Conservation (phyloP, 2,888 invertebrate species). For the Brachyptera risi region DNA sequence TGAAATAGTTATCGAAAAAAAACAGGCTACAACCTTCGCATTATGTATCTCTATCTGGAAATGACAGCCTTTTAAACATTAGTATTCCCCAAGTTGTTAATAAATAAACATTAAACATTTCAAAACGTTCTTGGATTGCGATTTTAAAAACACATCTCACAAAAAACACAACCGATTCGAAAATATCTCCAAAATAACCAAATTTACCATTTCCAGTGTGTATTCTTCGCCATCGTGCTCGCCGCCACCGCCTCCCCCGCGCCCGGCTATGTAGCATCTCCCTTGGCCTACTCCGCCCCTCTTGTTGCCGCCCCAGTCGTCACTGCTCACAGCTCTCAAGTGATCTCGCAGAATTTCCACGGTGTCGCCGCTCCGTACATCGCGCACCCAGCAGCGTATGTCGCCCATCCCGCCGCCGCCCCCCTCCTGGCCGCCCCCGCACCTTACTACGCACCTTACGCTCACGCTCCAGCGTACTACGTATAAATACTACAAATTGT, state of each 20-base stretch:
- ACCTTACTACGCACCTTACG: not conserved
- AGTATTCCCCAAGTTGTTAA: too few relatives aligned
- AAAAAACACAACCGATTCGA: not conserved
- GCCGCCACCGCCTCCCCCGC: conserved; percentile 51
- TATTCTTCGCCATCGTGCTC: conserved; percentile 53
- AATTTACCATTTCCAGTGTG: conserved; percentile 42
- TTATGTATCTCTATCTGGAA: too few relatives aligned
- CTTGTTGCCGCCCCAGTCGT: conserved; percentile 43
- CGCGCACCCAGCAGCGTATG: conserved; percentile 48
- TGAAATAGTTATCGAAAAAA: too few relatives aligned
- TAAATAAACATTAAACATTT: too few relatives aligned
- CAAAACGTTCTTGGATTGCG: too few relatives aligned
- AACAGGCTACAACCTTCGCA: too few relatives aligned
- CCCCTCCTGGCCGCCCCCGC: conserved; percentile 38
- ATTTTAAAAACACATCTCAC: too few relatives aligned
- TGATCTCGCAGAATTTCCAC: conserved; percentile 59
- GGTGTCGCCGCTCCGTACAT: conserved; percentile 51
- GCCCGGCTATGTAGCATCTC: conserved; percentile 44
- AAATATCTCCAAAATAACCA: not conserved
- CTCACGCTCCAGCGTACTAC: not conserved
- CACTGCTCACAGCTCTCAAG: conserved; percentile 63
- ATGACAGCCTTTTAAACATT: too few relatives aligned
- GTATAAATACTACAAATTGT: not conserved
- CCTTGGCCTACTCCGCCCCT: conserved; percentile 33
- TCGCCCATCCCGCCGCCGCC: conserved; percentile 39